A percentile compares a stretch with the other conserved stretches of the same genome.
Evolutionary conservation across 2,797 vertebrate genomes (phyloP).

Genomic region (Coluber constrictor): DNA sequence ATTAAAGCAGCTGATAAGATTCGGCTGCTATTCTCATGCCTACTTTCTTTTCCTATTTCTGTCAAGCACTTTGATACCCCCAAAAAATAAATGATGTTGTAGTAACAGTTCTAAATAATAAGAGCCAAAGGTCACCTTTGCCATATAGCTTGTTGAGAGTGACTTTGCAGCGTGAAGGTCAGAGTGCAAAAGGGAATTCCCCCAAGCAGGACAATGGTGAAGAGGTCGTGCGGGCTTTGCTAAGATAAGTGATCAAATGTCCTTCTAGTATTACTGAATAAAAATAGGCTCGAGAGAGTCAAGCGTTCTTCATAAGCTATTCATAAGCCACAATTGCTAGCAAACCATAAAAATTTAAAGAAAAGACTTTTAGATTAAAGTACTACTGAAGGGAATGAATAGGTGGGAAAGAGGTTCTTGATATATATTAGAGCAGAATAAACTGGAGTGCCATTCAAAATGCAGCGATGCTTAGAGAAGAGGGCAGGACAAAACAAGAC

Average conservation of each 20-base stretch:
- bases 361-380: not conserved
- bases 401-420: not conserved
- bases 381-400: not conserved
- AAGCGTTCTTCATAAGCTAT: not conserved
- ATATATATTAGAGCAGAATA: not conserved
- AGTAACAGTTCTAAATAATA: not conserved
- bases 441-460: not conserved
- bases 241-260: not conserved
- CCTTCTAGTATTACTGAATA: not conserved
- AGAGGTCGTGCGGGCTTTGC: not conserved
- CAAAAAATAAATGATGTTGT: not conserved
- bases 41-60: not conserved
- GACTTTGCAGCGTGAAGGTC: constrained; percentile 1
- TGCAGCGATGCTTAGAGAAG: not conserved
- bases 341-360: not conserved
- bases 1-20: not conserved
- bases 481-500: not conserved
- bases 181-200: not conserved
- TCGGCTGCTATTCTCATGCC: not conserved
- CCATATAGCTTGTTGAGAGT: not conserved
- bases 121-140: not conserved
- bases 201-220: not conserved
- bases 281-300: constrained; percentile 5
- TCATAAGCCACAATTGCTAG: not conserved
- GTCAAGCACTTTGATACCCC: not conserved